phyloP scores from a whole-genome alignment of 2,113 vertebrate species.

The Clarias gariepinus region DNA sequence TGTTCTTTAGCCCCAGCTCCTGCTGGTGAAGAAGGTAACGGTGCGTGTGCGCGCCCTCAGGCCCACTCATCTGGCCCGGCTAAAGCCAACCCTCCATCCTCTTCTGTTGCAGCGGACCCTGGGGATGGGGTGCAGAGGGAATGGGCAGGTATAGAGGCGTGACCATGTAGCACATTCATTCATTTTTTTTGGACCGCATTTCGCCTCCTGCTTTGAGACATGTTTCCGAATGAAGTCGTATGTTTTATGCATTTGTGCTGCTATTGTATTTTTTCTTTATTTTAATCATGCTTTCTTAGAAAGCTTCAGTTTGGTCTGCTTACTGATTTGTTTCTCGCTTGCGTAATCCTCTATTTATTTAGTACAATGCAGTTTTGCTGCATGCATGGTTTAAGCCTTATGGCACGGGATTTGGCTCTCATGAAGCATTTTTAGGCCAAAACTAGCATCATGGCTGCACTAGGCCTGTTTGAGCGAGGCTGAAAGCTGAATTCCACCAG shows the following conservation, averaged over 20 bases:
- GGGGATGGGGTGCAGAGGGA: conserved; percentile 54
- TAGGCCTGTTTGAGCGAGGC: conserved; percentile 4
- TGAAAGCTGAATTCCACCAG: conserved; percentile 2
- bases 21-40: conserved; percentile 57
- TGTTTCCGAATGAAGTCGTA: neutral
- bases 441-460: conserved; percentile 21
- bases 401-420: neutral
- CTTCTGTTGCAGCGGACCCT: conserved; percentile 41
- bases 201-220: neutral
- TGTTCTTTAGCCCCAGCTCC: conserved; percentile 47
- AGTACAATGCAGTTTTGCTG: conserved; percentile 2
- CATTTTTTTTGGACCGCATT: neutral
- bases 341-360: neutral
- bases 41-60: conserved; percentile 29
- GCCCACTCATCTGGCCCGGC: conserved; percentile 10
- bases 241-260: neutral
- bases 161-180: neutral
- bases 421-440: neutral
- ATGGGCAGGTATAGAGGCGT: conserved; percentile 77
- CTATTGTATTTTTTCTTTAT: neutral
- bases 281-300: neutral
- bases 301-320: neutral
- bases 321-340: neutral
- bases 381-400: neutral
- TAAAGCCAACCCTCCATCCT: conserved; percentile 33